Evolutionary conservation across 2,888 invertebrate species (phyloP), one percentile per base, ranked within the genome.

Genomic region (Pseudanteris insignis): DNA sequence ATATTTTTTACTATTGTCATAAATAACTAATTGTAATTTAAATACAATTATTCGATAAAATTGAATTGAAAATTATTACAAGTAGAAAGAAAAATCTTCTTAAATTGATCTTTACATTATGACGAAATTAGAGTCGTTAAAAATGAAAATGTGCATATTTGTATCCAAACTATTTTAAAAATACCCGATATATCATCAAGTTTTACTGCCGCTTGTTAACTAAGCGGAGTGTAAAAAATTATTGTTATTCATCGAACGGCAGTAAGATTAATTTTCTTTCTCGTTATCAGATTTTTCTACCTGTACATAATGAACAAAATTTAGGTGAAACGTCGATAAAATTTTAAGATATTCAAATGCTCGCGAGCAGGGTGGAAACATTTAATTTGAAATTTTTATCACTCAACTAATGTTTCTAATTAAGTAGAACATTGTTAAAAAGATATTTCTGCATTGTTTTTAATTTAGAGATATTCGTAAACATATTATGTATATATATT

Each of bases 251-350:
- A 64, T 63, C 50, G 63, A 65, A 57, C 57, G 38, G 37, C 43
- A 41, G 30, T 58, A 51, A 40, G 13, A 46, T 51, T 34, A 29
- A 44, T 44, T 44, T 58, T 51, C 29, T 14, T 47, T 64, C 66
- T 70, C 67, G 66, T 70, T 68, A 67, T 71, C 63, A 66, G 66
- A 65, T 59, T 62, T 76, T 76, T 75, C 66, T 73, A 75, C 70
- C 67, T 75, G 70, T 73, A 74, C 50, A 73, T 74, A 62, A 40
- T 41, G 12, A 34, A 37, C 26, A 26, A 32, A 50, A 43, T 26
- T 38, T n/a, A 40, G 21, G 24, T 34, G 4, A 74, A 71, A 67
- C 46, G 64, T 62, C 57, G 68, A 65, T 61, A 67, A 68, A 64
- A 64, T 60, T 62, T 63, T 53, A 54, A 65, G 34, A 69, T 66